These are phyloP conservation scores for Oxytorus armatus DNA, from an alignment of 2,888 invertebrate genomes.

Conservation along the genomic window DNA sequence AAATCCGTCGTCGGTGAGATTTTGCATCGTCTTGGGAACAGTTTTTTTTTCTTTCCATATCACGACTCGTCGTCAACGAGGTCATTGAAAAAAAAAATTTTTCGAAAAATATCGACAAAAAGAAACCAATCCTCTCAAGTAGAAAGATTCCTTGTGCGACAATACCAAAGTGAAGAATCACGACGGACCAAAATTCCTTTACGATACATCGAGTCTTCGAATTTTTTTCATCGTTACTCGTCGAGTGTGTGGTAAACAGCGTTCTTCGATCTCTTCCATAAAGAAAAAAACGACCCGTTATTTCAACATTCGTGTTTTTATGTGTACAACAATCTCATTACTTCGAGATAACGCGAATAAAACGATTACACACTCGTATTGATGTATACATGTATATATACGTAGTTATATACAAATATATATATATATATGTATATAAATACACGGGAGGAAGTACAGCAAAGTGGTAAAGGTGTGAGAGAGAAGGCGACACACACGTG, in stretches of 20 bases:
- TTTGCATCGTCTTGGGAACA: neutral
- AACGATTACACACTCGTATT: conserved; percentile 2
- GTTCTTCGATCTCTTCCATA: neutral
- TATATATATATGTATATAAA: conserved; percentile 5
- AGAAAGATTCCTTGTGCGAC: conserved; percentile 13
- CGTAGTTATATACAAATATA: no score
- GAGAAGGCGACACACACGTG: conserved; percentile 62
- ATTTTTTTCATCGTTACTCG: neutral
- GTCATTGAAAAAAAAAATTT: neutral
- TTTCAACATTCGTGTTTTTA: conserved; percentile 1
- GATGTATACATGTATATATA: neutral
- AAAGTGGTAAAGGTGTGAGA: conserved; percentile 42
- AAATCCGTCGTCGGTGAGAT: neutral
- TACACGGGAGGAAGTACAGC: conserved; percentile 7
- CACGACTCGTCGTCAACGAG: neutral
- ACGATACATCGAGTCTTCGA: neutral
- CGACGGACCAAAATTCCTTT: no score
- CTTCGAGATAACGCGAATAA: conserved; percentile 10
- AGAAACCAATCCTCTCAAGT: neutral
- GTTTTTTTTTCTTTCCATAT: neutral
- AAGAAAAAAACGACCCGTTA: neutral
- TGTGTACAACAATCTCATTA: neutral
- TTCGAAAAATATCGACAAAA: neutral
- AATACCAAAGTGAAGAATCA: conserved; percentile 10
- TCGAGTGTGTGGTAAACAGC: neutral